These are phyloP conservation scores for Motacilla tschutschensis DNA, from an alignment of 2,113 vertebrate species.

Conservation along the genomic window DNA sequence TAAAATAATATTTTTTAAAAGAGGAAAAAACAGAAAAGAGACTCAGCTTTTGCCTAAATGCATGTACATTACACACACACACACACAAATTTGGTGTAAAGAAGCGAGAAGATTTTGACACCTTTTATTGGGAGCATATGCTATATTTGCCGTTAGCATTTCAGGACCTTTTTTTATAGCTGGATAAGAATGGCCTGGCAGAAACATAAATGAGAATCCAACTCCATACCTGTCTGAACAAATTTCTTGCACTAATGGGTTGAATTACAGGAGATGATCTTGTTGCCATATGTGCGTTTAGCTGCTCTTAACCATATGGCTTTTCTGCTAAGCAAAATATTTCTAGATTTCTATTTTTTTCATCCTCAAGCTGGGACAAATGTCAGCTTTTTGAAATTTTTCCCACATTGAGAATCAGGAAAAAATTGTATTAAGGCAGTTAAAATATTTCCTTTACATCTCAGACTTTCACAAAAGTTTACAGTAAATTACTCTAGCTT, in stretches of 20 bases:
- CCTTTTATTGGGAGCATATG: slow-evolving; percentile 12
- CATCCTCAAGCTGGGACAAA: slow-evolving; percentile 60
- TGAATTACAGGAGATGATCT: slow-evolving; percentile 45
- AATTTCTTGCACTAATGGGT: slow-evolving; percentile 35
- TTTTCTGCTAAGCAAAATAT: slow-evolving; percentile 59
- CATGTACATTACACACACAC: neutral
- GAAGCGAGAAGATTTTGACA: neutral
- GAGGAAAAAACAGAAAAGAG: fast-evolving
- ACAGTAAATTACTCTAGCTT: neutral
- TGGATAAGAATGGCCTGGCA: neutral
- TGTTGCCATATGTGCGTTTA: slow-evolving; percentile 36
- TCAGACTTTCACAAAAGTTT: slow-evolving; percentile 34
- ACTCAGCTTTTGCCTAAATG: neutral
- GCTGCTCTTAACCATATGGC: slow-evolving; percentile 55
- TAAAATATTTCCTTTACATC: slow-evolving; percentile 38
- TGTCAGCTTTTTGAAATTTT: slow-evolving; percentile 60
- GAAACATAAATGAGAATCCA: slow-evolving; percentile 4
- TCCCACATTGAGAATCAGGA: slow-evolving; percentile 2
- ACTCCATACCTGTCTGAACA: slow-evolving; percentile 45
- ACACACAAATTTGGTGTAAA: neutral
- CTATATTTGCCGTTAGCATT: neutral
- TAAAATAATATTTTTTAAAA: too few species aligned
- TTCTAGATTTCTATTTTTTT: slow-evolving; percentile 65
- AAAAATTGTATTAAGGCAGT: neutral
- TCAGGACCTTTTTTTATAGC: slow-evolving; percentile 8